phyloP scores from a whole-genome alignment of 2,797 vertebrate species.

The Xiphorhynchus erythropygius region DNA sequence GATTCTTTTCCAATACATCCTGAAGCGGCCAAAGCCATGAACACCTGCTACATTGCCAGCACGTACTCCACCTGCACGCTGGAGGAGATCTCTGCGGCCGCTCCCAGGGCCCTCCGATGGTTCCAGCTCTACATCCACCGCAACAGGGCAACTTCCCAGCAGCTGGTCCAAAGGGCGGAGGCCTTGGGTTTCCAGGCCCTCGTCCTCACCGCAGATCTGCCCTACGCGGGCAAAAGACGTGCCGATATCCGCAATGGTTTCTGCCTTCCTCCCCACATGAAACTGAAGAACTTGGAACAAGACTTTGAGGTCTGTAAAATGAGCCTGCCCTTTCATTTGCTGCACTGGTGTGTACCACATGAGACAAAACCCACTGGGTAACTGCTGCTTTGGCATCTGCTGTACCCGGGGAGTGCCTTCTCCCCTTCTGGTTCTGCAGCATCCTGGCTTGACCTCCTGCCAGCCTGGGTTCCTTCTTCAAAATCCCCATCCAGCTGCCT shows the following conservation, averaged over 20 bases:
- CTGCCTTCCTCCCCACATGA: constrained; percentile 83
- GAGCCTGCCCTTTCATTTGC: neutral
- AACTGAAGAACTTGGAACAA: constrained; percentile 86
- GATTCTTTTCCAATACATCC: neutral
- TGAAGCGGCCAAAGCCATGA: constrained; percentile 83
- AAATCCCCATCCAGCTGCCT: neutral
- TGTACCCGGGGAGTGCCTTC: neutral
- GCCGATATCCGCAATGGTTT: constrained; percentile 88
- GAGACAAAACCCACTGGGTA: neutral
- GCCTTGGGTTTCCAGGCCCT: constrained; percentile 88
- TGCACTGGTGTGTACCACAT: neutral
- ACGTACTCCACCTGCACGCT: constrained; percentile 88
- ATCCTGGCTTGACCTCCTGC: neutral
- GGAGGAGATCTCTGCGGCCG: constrained; percentile 86
- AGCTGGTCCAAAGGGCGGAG: constrained; percentile 84
- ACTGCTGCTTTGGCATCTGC: neutral
- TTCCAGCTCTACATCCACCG: constrained; percentile 93
- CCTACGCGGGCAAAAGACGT: constrained; percentile 87
- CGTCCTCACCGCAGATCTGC: constrained; percentile 89
- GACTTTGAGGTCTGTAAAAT: constrained; percentile 82
- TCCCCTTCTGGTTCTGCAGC: neutral
- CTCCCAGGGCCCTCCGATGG: constrained; percentile 86
- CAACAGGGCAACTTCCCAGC: constrained; percentile 83
- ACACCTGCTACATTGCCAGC: constrained; percentile 89
- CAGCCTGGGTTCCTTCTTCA: neutral